phyloP scores from a whole-genome alignment of 2,797 vertebrate species.

The Aplochiton taeniatus region DNA sequence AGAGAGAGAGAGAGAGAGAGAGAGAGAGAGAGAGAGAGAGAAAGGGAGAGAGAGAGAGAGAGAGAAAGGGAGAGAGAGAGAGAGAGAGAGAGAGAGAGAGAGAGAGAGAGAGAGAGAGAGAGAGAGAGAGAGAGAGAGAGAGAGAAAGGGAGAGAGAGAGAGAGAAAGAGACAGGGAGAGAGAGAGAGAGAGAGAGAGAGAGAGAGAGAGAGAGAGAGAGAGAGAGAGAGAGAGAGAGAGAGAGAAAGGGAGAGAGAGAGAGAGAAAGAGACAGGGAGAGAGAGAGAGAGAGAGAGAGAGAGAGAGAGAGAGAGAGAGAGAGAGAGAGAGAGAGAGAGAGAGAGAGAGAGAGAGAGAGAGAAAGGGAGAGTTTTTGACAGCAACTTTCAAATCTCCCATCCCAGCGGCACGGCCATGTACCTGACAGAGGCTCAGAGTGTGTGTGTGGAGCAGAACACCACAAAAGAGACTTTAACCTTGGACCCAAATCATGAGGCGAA shows the following conservation, averaged over 20 bases:
- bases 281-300: constrained; percentile 36
- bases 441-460: not conserved
- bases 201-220: not conserved
- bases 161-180: not conserved
- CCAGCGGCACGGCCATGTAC: not conserved
- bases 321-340: constrained; percentile 37
- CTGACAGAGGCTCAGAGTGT: constrained; percentile 14
- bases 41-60: constrained; percentile 5
- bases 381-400: not conserved
- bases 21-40: constrained; percentile 20
- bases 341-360: too few species aligned
- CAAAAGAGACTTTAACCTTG: not conserved
- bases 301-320: constrained; percentile 53
- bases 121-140: constrained; percentile 18
- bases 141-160: not conserved
- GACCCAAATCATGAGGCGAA: too few species aligned
- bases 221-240: constrained; percentile 7
- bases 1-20: too few species aligned
- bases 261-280: constrained; percentile 28
- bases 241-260: constrained; percentile 15
- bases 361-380: not conserved
- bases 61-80: not conserved
- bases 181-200: not conserved
- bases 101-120: not conserved
- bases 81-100: constrained; percentile 12